Percentiles rank a stretch among this genome's conserved stretches.
Conservation (phyloP, 2,888 invertebrate genomes). For the Tromatobia lineatoria region DNA sequence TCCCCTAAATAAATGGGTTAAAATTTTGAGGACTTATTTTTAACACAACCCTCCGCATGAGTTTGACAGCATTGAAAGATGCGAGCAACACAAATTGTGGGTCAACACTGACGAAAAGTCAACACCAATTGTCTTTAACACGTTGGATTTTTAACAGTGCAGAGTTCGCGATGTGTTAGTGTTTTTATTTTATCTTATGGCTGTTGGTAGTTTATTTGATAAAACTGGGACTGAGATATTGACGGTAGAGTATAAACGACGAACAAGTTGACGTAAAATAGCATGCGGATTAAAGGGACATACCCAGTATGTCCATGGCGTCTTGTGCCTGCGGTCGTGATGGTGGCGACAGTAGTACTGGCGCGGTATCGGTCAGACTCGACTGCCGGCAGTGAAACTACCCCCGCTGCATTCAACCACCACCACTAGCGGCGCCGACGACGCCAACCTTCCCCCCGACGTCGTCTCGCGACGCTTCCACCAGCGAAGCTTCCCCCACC, state of each 20-base stretch:
- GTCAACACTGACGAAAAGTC: too few relatives aligned
- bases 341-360: constrained; percentile 85
- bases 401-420: constrained; percentile 74
- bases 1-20: too few relatives aligned
- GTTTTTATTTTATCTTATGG: background rate
- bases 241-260: constrained; percentile 9
- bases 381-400: constrained; percentile 79
- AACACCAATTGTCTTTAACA: too few relatives aligned
- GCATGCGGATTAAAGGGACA: constrained; percentile 78
- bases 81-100: too few relatives aligned
- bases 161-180: background rate
- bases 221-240: background rate
- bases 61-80: too few relatives aligned
- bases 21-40: too few relatives aligned
- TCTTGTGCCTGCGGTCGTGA: constrained; percentile 84
- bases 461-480: constrained; percentile 46
- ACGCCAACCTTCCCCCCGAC: constrained; percentile 55
- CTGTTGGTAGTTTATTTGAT: background rate
- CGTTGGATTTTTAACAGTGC: background rate
- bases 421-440: constrained; percentile 67
- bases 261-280: constrained; percentile 70
- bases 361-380: constrained; percentile 84
- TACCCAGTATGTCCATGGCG: constrained; percentile 85
- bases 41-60: too few relatives aligned
- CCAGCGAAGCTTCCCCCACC: constrained; percentile 61